Evolutionary conservation across 2,113 vertebrate species (phyloP).

Genomic region (Laticauda laticaudata): DNA sequence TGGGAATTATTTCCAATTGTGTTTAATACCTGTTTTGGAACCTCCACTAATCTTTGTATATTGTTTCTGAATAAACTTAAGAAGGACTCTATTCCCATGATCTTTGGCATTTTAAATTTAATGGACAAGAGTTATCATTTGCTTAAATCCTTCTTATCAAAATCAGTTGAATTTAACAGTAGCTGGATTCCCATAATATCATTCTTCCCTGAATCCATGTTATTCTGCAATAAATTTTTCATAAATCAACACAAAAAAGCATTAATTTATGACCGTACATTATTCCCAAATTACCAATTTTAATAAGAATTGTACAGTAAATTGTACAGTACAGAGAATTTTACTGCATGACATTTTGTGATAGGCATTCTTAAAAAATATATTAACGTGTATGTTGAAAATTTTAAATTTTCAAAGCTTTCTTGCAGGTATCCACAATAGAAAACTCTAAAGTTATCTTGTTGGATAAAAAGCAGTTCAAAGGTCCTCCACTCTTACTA

Average conservation of each 20-base stretch:
- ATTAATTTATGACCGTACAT: background rate
- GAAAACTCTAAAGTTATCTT: constrained; percentile 67
- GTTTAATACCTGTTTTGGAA: background rate
- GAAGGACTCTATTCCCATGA: background rate
- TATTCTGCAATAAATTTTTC: background rate
- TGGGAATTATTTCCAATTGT: background rate
- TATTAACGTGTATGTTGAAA: constrained; percentile 53
- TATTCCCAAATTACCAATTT: background rate
- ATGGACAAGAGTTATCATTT: background rate
- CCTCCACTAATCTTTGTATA: background rate
- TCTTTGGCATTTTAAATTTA: background rate
- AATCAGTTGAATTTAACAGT: background rate
- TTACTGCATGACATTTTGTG: background rate
- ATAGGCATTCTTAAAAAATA: accelerated
- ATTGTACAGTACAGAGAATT: background rate
- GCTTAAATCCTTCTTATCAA: background rate
- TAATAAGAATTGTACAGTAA: background rate
- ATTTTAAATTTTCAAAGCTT: constrained; percentile 58
- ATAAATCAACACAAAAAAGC: background rate
- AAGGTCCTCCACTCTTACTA: constrained; percentile 42
- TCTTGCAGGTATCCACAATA: constrained; percentile 27
- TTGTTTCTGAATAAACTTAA: background rate
- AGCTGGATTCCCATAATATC: background rate
- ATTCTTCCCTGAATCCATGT: background rate
- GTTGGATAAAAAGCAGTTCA: constrained; percentile 56